These are phyloP conservation scores for Ooceraea biroi DNA, from an alignment of 1,140 invertebrate genomes.

Conservation along the genomic window DNA sequence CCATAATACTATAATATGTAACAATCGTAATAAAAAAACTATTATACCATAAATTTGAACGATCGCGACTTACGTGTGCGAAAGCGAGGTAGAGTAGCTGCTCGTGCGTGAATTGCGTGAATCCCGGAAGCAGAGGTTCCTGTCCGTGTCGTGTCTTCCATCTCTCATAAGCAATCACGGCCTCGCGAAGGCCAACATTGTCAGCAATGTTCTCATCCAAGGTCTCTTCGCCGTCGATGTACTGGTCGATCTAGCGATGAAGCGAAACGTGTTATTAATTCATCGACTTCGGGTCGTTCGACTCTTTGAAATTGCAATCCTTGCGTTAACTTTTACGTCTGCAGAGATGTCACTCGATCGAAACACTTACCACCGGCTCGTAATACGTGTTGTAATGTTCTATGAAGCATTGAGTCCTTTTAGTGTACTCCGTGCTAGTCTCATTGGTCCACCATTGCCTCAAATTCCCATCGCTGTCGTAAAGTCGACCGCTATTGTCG, in stretches of 20 bases:
- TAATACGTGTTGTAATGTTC: slow-evolving; percentile 95
- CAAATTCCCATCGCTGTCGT: slow-evolving; percentile 91
- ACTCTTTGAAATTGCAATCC: background rate
- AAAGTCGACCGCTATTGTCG: slow-evolving; percentile 92
- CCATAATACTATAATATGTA: too few relatives aligned
- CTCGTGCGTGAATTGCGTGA: slow-evolving; percentile 91
- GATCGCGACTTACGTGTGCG: slow-evolving; percentile 90
- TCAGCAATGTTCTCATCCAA: slow-evolving; percentile 97
- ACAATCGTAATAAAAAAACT: background rate
- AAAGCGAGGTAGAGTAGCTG: slow-evolving; percentile 97
- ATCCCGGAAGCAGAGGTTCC: slow-evolving; percentile 91
- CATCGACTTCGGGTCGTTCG: background rate
- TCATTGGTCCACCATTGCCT: slow-evolving; percentile 95
- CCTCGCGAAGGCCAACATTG: slow-evolving; percentile 94
- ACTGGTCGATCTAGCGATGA: slow-evolving; percentile 76
- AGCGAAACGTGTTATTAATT: slow-evolving; percentile 6
- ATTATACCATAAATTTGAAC: background rate
- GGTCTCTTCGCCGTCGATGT: slow-evolving; percentile 93
- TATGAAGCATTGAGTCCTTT: slow-evolving; percentile 94
- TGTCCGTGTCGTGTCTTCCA: slow-evolving; percentile 88
- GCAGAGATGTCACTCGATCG: background rate
- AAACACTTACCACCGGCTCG: slow-evolving; percentile 75
- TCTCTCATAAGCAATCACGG: slow-evolving; percentile 90
- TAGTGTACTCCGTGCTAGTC: slow-evolving; percentile 89
- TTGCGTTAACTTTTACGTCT: background rate